Evolutionary conservation across 2,888 invertebrate species (phyloP), one percentile per base, ranked within the genome.

Genomic region (Cephus spinipes): DNA sequence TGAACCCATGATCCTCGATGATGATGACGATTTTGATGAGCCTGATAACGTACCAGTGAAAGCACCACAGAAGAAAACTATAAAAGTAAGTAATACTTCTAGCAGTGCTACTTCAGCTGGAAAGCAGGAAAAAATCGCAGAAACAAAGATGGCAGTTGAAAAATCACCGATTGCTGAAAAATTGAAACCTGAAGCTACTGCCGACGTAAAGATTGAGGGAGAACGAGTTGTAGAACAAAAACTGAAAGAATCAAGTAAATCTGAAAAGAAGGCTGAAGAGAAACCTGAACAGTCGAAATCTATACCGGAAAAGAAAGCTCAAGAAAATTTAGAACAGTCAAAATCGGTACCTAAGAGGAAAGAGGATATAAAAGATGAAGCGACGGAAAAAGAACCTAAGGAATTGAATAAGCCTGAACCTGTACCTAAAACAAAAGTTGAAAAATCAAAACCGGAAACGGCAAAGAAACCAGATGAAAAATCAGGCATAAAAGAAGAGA

Each of bases 1-100:
- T 80, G 89, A 89, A 79, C 84, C 87, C 68, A 85, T 87, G 79
- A 81, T 84, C 15, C 81, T 88, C 68, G 84, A 86, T 55, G 88
- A 88, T 75, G 88, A 81, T n/a, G 83, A 83, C 68, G 71, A 71
- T 15, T 71, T 71, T 33, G 71, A 71, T 33, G 9, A 71, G 23
- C 76, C 15, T 33, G 69, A 79, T 77, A 76, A 79, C 90, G 91
- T 86, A 15, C 31, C 71, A 15, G 32, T 71, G 12, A 71, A 71
- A 9, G 12, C 30, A 0, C 23, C 77, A 12, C 68, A 74, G 35
- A 32, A 31, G 6, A 1, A 73, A 30, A 69, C 73, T 34, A n/a
- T 23, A 9, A 23, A 55, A 55, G 55, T 55, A 55, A 55, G 6
- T 55, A 23, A 55, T 55, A 15, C 55, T 55, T 55, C 55, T 55